Evolutionary conservation across 2,888 invertebrate genomes (phyloP), one percentile per base, ranked within the genome.

Genomic region (Cacoxenus indagator): DNA sequence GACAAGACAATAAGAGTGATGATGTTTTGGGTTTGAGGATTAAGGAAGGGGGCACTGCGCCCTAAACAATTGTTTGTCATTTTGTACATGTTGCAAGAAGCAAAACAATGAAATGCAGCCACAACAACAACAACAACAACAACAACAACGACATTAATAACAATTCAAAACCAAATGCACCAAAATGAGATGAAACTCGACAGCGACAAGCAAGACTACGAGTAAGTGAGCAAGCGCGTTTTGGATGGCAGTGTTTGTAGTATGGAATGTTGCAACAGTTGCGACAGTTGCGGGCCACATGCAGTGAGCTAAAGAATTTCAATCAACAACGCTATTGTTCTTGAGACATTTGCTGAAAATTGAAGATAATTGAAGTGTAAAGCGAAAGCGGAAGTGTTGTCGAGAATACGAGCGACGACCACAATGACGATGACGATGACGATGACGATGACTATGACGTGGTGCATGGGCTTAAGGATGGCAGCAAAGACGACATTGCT

Each of bases 361-460:
- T 83, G 83, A 78, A 83, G 82, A 83, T 83, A 83, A 83, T 83
- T 83, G 82, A 83, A 83, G 82, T 81, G 82, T 79, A 78, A 81
- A 83, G 75, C 78, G 78, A 68, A 74, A 74, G 69, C 81, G 83
- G 81, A 83, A 81, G 76, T 81, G 82, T 79, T 77, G 37, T 5
- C 31, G 9, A 37, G 37, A 2, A 14, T 77, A 80, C 76, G 80
- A 81, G 80, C 77, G 76, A 24, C 24, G 26, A 65, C 48, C 59
- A 37, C 14, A 14, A 37, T 2, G 37, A 4, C 14, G 64, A 29
- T 64, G 66, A 57, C 61, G 67, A 51, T 59, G 22, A 14, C 26
- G 26, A 19, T 24, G 14, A 26, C 24, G 24, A 26, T 48, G 48
- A 8, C 19, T 6, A 43, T 9, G 19, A 14, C n/a, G 48, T 17